Conservation (phyloP, 2,797 vertebrate genomes). For the Alca torda region DNA sequence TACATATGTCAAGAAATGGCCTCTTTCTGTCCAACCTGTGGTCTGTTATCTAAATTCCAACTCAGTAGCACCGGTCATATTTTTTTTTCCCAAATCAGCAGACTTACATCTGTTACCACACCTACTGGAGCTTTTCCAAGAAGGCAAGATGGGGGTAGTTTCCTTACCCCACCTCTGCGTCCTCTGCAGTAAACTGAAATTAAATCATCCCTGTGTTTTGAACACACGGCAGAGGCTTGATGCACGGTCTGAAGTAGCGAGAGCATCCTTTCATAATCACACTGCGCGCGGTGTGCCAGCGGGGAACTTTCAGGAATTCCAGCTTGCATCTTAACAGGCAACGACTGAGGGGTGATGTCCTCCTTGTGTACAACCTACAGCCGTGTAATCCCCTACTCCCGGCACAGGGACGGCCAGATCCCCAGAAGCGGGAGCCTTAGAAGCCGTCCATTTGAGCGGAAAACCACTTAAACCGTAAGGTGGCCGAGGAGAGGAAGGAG, state of each 20-base stretch:
- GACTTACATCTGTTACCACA: neutral
- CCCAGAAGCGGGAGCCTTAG: neutral
- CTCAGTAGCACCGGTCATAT: neutral
- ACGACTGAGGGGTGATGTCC: neutral
- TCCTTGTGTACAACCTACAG: neutral
- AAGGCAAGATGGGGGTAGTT: neutral
- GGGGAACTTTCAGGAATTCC: neutral
- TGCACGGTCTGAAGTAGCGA: accelerated
- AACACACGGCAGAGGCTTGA: neutral
- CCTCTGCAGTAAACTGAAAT: neutral
- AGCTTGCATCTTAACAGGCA: neutral
- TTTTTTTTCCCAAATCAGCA: neutral
- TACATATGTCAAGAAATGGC: neutral
- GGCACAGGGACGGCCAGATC: neutral
- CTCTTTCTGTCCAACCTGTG: neutral
- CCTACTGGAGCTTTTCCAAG: neutral
- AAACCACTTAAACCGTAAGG: neutral
- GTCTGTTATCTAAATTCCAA: neutral
- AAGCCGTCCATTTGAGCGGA: neutral
- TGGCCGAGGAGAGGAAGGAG: accelerated
- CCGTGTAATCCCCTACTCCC: neutral
- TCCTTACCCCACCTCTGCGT: neutral
- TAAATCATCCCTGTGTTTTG: neutral
- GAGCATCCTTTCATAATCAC: neutral
- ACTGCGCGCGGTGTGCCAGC: accelerated